Percentiles rank a stretch among this genome's conserved stretches.
phyloP scores from a whole-genome alignment of 2,888 invertebrate species.

The Volucella inanis region DNA sequence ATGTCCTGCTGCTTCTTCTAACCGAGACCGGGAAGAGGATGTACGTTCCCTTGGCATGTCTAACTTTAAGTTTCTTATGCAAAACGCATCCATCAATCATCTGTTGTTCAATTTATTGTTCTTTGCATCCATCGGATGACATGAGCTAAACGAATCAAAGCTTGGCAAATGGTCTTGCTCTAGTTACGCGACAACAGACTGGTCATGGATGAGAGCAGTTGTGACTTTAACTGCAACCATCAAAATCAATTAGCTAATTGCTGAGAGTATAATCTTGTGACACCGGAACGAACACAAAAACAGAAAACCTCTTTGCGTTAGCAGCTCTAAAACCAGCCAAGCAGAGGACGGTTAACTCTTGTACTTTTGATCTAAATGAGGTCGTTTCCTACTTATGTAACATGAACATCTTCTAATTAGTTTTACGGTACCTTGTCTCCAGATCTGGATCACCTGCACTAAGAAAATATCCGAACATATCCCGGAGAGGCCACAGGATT shows the following conservation, averaged over 20 bases:
- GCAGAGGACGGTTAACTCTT: neutral
- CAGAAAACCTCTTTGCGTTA: slow-evolving; percentile 2
- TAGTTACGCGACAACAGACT: slow-evolving; percentile 35
- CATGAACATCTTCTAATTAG: slow-evolving; percentile 66
- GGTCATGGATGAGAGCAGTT: slow-evolving; percentile 31
- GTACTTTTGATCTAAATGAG: slow-evolving; percentile 25
- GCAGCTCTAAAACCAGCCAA: slow-evolving; percentile 2
- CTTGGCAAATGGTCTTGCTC: slow-evolving; percentile 55
- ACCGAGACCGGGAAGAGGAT: slow-evolving; percentile 6
- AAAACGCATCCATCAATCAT: slow-evolving; percentile 69
- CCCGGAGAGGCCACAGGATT: slow-evolving; percentile 3
- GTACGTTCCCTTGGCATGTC: slow-evolving; percentile 36
- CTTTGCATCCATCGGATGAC: neutral
- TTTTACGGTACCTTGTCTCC: slow-evolving; percentile 63
- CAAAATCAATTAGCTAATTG: slow-evolving; percentile 74
- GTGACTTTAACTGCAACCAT: slow-evolving; percentile 45
- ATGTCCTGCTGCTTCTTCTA: slow-evolving; percentile 44
- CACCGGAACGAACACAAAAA: slow-evolving; percentile 41
- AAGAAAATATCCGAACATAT: slow-evolving; percentile 9
- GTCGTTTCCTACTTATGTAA: slow-evolving; percentile 59
- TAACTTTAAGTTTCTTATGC: slow-evolving; percentile 69
- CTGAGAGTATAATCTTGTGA: slow-evolving; percentile 50
- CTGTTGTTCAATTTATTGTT: slow-evolving; percentile 5
- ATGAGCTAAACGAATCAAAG: slow-evolving; percentile 30
- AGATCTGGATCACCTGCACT: slow-evolving; percentile 47